These are phyloP conservation scores for Graphium colonna DNA, from an alignment of 2,888 invertebrate species.

Conservation along the genomic window DNA sequence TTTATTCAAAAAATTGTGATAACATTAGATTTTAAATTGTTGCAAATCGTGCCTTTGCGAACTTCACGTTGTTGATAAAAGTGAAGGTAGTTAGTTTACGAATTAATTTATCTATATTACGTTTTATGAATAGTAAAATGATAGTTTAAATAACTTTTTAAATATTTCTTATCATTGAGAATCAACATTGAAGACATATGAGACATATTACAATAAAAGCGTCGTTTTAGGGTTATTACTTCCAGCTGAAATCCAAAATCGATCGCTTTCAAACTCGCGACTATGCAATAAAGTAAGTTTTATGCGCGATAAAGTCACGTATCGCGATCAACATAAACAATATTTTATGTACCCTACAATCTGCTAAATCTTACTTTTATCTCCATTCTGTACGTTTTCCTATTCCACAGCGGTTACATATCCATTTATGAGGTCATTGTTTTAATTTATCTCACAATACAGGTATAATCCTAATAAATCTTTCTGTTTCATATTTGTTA, in stretches of 20 bases:
- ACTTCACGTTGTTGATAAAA: too few relatives aligned
- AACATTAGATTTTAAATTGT: too few relatives aligned
- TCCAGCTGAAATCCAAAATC: conserved; percentile 45
- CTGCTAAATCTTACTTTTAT: conserved; percentile 72
- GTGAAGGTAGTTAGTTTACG: too few relatives aligned
- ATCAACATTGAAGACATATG: not conserved
- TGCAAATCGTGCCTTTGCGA: too few relatives aligned
- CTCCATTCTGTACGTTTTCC: conserved; percentile 33
- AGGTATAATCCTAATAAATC: too few relatives aligned
- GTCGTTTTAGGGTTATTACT: conserved; percentile 16
- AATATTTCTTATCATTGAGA: not conserved
- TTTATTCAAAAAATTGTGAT: too few relatives aligned
- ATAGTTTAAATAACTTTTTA: too few relatives aligned
- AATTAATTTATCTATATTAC: too few relatives aligned
- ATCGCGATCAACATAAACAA: conserved; percentile 70
- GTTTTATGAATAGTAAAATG: too few relatives aligned
- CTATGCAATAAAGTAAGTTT: conserved; percentile 64
- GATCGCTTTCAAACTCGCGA: conserved; percentile 54
- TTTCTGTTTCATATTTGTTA: conserved; percentile 1
- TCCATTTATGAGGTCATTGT: conserved; percentile 48
- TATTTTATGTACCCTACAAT: conserved; percentile 71
- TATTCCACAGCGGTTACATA: conserved; percentile 22
- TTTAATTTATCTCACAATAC: conserved; percentile 12
- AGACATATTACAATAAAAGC: not conserved
- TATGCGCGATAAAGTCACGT: conserved; percentile 69